Percentiles rank a stretch among this genome's conserved stretches.
These are phyloP conservation scores for Gadopsis marmoratus DNA, from an alignment of 2,797 vertebrate species.

Conservation along the genomic window DNA sequence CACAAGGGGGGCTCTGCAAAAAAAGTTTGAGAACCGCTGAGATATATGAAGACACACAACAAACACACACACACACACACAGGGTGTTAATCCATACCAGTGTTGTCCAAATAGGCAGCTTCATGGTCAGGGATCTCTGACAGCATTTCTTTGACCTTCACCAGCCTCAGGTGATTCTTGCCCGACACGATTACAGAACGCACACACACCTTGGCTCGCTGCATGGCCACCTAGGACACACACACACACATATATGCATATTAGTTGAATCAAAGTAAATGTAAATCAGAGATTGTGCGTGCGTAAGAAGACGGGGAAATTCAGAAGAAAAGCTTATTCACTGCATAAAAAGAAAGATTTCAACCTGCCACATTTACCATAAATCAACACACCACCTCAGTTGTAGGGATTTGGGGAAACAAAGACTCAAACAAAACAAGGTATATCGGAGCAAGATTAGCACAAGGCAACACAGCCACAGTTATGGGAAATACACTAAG, in stretches of 20 bases:
- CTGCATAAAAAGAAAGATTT: too few relatives aligned
- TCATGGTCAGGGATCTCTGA: conserved; percentile 93
- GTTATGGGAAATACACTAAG: too few relatives aligned
- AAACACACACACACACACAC: not conserved
- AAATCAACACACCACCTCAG: too few relatives aligned
- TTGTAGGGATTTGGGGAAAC: too few relatives aligned
- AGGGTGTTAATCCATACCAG: conserved; percentile 79
- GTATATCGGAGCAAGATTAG: too few relatives aligned
- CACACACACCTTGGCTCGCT: conserved; percentile 93
- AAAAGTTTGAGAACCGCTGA: too few relatives aligned
- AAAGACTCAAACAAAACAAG: too few relatives aligned
- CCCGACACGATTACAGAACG: conserved; percentile 89
- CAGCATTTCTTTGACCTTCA: conserved; percentile 89
- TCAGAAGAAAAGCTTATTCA: not conserved
- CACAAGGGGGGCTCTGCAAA: too few relatives aligned
- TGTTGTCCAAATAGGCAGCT: conserved; percentile 93
- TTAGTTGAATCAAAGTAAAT: not conserved
- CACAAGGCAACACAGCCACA: too few relatives aligned
- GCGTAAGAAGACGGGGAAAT: not conserved
- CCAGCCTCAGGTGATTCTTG: conserved; percentile 89
- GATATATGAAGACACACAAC: not conserved
- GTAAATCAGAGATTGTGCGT: not conserved
- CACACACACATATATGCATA: conserved; percentile 39
- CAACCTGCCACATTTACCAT: too few relatives aligned
- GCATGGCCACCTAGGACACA: conserved; percentile 93